Conservation (phyloP, 2,797 vertebrate genomes). For the Sardinella longiceps region DNA sequence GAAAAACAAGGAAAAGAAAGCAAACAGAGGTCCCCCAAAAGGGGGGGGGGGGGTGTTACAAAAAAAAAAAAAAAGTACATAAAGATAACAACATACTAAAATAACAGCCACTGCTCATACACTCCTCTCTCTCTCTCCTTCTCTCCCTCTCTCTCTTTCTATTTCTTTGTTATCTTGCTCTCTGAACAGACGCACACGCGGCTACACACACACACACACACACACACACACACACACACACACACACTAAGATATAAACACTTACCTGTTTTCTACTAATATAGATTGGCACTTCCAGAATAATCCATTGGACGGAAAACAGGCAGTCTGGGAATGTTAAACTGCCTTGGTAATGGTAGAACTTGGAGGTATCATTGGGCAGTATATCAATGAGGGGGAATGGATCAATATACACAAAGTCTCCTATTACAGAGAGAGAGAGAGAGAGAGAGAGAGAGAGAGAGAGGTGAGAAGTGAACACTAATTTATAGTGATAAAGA, state of each 20-base stretch:
- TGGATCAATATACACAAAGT: conserved; percentile 10
- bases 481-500: too few species aligned
- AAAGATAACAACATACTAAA: too few species aligned
- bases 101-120: not conserved
- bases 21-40: too few species aligned
- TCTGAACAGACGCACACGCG: too few species aligned
- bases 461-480: too few species aligned
- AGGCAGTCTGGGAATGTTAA: conserved; percentile 30
- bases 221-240: not conserved
- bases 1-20: too few species aligned
- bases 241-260: not conserved
- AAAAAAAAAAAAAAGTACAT: too few species aligned
- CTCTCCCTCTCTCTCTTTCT: too few species aligned
- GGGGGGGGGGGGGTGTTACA: too few species aligned
- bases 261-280: conserved; percentile 37
- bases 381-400: conserved; percentile 1
- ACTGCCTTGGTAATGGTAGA: conserved; percentile 31
- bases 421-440: not conserved
- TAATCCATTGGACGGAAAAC: conserved; percentile 29
- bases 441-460: too few species aligned
- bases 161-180: too few species aligned
- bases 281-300: conserved; percentile 34
- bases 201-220: not conserved
- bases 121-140: too few species aligned
- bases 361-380: conserved; percentile 1